These are phyloP conservation scores for Rallus crepitans DNA, from an alignment of 2,797 vertebrate genomes.

Conservation along the genomic window DNA sequence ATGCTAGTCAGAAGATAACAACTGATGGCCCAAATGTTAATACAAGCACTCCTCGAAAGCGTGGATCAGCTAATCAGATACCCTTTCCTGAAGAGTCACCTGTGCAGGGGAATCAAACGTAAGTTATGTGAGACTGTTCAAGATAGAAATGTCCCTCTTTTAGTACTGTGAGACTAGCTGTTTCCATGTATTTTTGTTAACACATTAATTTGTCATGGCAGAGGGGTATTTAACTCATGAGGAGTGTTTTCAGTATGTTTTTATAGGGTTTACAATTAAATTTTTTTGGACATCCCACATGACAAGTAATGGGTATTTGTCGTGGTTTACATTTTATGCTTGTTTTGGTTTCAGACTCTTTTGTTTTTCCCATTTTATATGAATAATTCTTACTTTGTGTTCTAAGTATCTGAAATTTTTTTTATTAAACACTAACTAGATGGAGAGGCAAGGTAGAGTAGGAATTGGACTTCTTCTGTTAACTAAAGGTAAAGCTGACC, in stretches of 20 bases:
- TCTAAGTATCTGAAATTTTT: neutral
- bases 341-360: neutral
- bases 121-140: constrained; percentile 36
- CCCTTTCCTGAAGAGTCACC: constrained; percentile 88
- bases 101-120: constrained; percentile 84
- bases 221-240: neutral
- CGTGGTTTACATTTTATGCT: neutral
- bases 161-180: neutral
- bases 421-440: neutral
- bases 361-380: neutral
- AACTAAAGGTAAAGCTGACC: neutral
- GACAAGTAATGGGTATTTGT: neutral
- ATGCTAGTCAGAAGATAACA: constrained; percentile 63
- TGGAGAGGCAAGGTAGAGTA: neutral
- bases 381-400: neutral
- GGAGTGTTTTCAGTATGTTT: neutral
- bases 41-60: constrained; percentile 85
- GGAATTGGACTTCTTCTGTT: neutral
- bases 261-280: neutral
- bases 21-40: constrained; percentile 72
- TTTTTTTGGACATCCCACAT: neutral
- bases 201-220: neutral
- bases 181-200: neutral
- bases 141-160: neutral
- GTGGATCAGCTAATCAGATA: constrained; percentile 75